Conservation (phyloP, 2,888 invertebrate genomes). For the Shargacucullia verbasci region DNA sequence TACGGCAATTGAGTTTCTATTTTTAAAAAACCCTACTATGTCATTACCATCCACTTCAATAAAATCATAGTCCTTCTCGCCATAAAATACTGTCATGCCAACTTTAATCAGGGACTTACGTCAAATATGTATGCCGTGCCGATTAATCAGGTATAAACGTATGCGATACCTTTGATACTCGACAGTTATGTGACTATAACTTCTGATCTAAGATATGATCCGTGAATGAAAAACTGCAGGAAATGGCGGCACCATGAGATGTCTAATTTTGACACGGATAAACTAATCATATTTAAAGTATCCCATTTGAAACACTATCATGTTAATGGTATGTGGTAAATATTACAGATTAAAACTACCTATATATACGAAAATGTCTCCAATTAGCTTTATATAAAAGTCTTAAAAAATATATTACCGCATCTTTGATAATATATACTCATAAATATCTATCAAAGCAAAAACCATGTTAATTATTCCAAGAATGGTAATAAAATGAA, state of each 20-base stretch:
- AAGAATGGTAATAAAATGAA: constrained; percentile 4
- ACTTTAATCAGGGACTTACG: neutral
- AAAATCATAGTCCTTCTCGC: too few species aligned
- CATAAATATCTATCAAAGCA: constrained; percentile 6
- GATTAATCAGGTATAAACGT: constrained; percentile 1
- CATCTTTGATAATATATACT: neutral
- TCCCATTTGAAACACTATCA: neutral
- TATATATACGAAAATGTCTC: neutral
- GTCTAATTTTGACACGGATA: constrained; percentile 22
- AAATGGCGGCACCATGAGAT: constrained; percentile 6
- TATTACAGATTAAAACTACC: neutral
- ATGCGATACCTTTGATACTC: neutral
- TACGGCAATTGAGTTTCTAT: too few species aligned
- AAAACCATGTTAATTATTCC: neutral
- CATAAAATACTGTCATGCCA: too few species aligned
- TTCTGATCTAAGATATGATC: constrained; percentile 1
- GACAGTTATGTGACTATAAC: constrained; percentile 2
- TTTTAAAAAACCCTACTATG: too few species aligned
- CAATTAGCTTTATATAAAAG: constrained; percentile 2
- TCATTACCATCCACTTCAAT: too few species aligned
- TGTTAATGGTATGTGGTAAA: constrained; percentile 8
- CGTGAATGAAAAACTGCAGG: constrained; percentile 32
- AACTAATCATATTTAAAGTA: constrained; percentile 15
- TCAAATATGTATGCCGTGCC: neutral
- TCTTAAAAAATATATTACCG: neutral